These are phyloP conservation scores for human (Homo sapiens) DNA, from an alignment of 2,113 vertebrate genomes.

Conservation along the genomic window GRCh38 chr18:9712501-9713000, in stretches of 20 bases:
- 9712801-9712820: slow-evolving; percentile 67
- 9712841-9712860: not conserved
- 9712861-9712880: not conserved
- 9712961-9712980: not conserved
- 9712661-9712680: not conserved
- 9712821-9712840: slow-evolving; percentile 60
- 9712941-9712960: not conserved
- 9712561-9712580: slow-evolving; percentile 62
- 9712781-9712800: slow-evolving; percentile 66
- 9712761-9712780: slow-evolving; percentile 51
- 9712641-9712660: not conserved
- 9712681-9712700: not conserved
- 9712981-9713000: not conserved
- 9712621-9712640: slow-evolving; percentile 45
- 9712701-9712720: slow-evolving; percentile 34
- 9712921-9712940: not conserved
- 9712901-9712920: not conserved
- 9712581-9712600: slow-evolving; percentile 61
- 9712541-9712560: slow-evolving; percentile 50
- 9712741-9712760: slow-evolving; percentile 46
- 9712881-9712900: not conserved
- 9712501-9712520: slow-evolving; percentile 43
- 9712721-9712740: not conserved
- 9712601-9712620: slow-evolving; percentile 68
- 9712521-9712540: not conserved